Conservation (phyloP, 2,113 vertebrate genomes). For the Macrotis lagotis region DNA sequence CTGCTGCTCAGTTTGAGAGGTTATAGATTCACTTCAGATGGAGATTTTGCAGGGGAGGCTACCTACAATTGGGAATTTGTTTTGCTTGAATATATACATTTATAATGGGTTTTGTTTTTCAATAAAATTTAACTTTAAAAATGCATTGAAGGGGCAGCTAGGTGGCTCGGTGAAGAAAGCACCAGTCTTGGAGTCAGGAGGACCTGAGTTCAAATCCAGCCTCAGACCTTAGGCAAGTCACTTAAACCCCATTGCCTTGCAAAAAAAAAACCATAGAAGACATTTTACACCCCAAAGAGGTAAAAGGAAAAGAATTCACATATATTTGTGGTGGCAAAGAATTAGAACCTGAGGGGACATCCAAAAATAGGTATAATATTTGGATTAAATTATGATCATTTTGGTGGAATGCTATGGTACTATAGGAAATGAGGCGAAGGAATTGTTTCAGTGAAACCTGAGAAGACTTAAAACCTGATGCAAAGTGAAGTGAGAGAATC, state of each 20-base stretch:
- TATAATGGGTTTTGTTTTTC: background rate
- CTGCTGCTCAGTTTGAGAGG: background rate
- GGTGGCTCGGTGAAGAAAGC: too few relatives aligned
- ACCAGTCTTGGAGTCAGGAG: too few relatives aligned
- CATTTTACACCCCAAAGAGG: background rate
- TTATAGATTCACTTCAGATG: background rate
- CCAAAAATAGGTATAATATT: background rate
- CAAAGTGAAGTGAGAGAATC: too few relatives aligned
- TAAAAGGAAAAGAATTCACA: background rate
- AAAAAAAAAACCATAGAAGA: too few relatives aligned
- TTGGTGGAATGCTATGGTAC: background rate
- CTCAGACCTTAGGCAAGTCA: too few relatives aligned
- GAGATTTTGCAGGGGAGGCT: background rate
- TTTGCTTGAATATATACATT: background rate
- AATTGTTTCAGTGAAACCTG: too few relatives aligned
- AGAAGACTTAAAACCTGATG: too few relatives aligned
- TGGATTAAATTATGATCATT: background rate
- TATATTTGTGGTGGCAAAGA: background rate
- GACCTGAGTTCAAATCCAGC: too few relatives aligned
- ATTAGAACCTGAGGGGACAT: background rate
- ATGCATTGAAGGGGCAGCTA: background rate
- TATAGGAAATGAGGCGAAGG: background rate
- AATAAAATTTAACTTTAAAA: background rate
- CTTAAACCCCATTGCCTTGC: too few relatives aligned
- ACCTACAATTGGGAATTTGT: background rate